A percentile compares a stretch with the other conserved stretches of the same genome.
phyloP scores from a whole-genome alignment of 2,797 vertebrate genomes.

The Lepus oiostolus region DNA sequence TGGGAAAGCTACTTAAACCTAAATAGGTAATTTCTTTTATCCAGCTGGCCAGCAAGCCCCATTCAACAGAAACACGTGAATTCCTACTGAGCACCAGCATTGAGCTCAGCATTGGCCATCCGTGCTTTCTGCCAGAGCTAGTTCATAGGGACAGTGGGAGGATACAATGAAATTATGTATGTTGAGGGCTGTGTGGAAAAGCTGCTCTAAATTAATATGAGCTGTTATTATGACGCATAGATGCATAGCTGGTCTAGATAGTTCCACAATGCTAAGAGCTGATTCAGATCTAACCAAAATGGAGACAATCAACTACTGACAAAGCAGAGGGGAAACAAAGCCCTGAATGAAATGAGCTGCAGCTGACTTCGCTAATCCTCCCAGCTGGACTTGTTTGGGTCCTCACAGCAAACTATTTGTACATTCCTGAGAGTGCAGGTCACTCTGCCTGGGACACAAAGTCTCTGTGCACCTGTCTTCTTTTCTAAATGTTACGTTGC shows the following conservation, averaged over 20 bases:
- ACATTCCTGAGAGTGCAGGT: constrained; percentile 18
- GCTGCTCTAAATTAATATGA: constrained; percentile 56
- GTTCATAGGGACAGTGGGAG: constrained; percentile 47
- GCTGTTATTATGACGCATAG: constrained; percentile 66
- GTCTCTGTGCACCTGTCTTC: constrained; percentile 8
- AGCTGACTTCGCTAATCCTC: constrained; percentile 74
- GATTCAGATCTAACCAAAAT: constrained; percentile 75
- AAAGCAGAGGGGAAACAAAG: constrained; percentile 76
- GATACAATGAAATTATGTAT: constrained; percentile 49
- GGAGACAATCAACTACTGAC: constrained; percentile 78
- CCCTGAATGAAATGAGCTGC: constrained; percentile 75
- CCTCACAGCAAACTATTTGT: constrained; percentile 35
- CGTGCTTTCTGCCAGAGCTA: constrained; percentile 5
- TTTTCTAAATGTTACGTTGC: neutral
- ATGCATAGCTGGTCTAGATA: constrained; percentile 51
- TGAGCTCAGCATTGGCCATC: neutral
- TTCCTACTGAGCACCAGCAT: constrained; percentile 1
- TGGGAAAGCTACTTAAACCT: constrained; percentile 58
- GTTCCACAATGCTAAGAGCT: constrained; percentile 77
- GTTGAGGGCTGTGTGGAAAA: constrained; percentile 55
- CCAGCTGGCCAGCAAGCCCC: constrained; percentile 48
- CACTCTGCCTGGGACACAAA: constrained; percentile 14
- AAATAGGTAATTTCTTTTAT: constrained; percentile 61
- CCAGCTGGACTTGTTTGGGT: constrained; percentile 77
- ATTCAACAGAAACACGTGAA: constrained; percentile 33